Evolutionary conservation across 2,113 vertebrate genomes (phyloP).

Genomic region (Arothron firmamentum): DNA sequence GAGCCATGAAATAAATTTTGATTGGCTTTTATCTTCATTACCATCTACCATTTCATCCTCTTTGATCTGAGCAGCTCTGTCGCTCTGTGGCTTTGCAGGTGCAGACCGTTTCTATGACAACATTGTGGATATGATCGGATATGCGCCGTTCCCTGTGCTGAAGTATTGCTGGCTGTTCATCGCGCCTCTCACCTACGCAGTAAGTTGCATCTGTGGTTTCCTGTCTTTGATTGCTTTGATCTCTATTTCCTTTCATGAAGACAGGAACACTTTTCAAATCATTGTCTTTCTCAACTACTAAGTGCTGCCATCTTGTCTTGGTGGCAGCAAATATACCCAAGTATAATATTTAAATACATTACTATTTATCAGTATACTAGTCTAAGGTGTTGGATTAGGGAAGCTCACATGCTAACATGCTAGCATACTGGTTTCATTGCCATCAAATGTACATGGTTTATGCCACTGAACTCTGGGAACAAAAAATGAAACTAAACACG

Average conservation of each 20-base stretch:
- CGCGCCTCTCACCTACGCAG: slow-evolving; percentile 70
- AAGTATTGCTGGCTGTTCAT: slow-evolving; percentile 81
- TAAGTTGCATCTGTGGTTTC: slow-evolving; percentile 41
- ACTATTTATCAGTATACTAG: too few species aligned
- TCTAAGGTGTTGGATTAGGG: too few species aligned
- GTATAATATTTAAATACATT: too few species aligned
- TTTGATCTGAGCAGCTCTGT: background rate
- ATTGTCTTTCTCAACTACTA: background rate
- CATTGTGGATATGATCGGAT: slow-evolving; percentile 80
- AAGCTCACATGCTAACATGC: too few species aligned
- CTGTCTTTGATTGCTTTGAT: background rate
- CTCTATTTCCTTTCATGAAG: background rate
- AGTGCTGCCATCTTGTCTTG: background rate
- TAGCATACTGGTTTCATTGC: too few species aligned
- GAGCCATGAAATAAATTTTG: too few species aligned
- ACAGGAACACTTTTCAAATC: background rate
- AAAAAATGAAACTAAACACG: too few species aligned
- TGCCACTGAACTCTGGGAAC: too few species aligned
- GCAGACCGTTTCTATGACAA: slow-evolving; percentile 77
- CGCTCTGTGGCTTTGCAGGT: slow-evolving; percentile 53
- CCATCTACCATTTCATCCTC: background rate
- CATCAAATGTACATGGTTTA: too few species aligned
- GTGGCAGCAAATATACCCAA: too few species aligned
- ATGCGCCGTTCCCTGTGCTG: slow-evolving; percentile 54
- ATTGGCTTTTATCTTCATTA: too few species aligned